These are phyloP conservation scores for Cyprinodon variegatus DNA, from an alignment of 2,113 vertebrate genomes.

Conservation along the genomic window DNA sequence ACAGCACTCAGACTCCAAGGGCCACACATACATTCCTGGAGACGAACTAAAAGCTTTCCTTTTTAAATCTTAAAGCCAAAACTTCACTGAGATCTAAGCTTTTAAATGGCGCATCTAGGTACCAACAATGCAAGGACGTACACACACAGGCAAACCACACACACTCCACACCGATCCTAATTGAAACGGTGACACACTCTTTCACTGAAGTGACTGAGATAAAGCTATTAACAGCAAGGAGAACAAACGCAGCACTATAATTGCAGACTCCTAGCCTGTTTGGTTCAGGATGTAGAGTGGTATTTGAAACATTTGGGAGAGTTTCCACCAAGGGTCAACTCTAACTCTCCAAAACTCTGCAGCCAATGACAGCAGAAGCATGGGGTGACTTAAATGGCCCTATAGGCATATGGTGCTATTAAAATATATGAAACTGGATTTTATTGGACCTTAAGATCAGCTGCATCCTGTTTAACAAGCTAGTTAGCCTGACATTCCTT, in stretches of 20 bases:
- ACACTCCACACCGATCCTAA: conserved; percentile 43
- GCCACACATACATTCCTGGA: conserved; percentile 16
- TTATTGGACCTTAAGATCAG: not conserved
- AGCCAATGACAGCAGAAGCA: conserved; percentile 12
- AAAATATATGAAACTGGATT: not conserved
- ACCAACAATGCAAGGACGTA: not conserved
- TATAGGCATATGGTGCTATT: not conserved
- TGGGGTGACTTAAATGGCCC: conserved; percentile 18
- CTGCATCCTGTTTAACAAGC: not conserved
- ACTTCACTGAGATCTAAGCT: not conserved
- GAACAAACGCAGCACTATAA: conserved; percentile 52
- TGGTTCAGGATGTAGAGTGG: conserved; percentile 28
- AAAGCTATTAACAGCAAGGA: conserved; percentile 63
- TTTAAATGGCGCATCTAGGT: not conserved
- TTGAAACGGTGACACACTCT: conserved; percentile 60
- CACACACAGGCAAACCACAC: conserved; percentile 6
- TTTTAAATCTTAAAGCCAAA: conserved; percentile 2
- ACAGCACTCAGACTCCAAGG: conserved; percentile 52
- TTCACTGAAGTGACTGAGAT: conserved; percentile 51
- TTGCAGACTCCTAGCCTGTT: conserved; percentile 36
- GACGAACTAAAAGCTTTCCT: not conserved
- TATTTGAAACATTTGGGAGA: conserved; percentile 38
- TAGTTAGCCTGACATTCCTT: not conserved
- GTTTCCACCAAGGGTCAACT: conserved; percentile 11
- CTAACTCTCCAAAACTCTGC: conserved; percentile 32